Evolutionary conservation across 1,140 invertebrate genomes (phyloP).

Genomic region (Heliconius himera): DNA sequence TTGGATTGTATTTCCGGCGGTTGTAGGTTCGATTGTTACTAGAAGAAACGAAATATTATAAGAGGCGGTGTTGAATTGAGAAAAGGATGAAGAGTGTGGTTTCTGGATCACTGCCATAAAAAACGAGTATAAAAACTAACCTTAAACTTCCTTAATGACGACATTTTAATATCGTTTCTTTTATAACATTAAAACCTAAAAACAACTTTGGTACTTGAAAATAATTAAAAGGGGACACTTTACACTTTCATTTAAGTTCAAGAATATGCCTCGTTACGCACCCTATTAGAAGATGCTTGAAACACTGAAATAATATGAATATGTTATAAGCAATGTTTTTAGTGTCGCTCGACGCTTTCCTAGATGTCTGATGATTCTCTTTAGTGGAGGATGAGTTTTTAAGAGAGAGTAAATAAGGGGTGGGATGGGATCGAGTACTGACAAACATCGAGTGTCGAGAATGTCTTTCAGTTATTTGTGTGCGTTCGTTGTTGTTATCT

Average conservation of each 20-base stretch:
- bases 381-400: conserved; percentile 28
- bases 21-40: no score
- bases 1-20: no score
- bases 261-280: conserved; percentile 10
- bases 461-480: conserved; percentile 47
- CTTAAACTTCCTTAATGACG: background rate
- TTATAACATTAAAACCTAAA: background rate
- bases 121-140: background rate
- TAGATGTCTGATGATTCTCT: conserved; percentile 7
- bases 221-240: conserved; percentile 6
- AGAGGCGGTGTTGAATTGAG: no score
- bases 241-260: background rate
- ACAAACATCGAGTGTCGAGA: conserved; percentile 56
- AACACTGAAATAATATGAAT: conserved; percentile 3
- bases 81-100: background rate
- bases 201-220: conserved; percentile 8
- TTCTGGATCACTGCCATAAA: background rate
- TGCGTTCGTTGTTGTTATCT: conserved; percentile 42
- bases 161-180: background rate
- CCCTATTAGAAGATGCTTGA: conserved; percentile 2
- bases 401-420: conserved; percentile 31
- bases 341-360: background rate
- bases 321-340: conserved; percentile 14
- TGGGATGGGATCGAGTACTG: conserved; percentile 41
- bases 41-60: no score